Evolutionary conservation across 2,888 invertebrate genomes (phyloP), one percentile per base, ranked within the genome.

Genomic region (Pterostichus niger): DNA sequence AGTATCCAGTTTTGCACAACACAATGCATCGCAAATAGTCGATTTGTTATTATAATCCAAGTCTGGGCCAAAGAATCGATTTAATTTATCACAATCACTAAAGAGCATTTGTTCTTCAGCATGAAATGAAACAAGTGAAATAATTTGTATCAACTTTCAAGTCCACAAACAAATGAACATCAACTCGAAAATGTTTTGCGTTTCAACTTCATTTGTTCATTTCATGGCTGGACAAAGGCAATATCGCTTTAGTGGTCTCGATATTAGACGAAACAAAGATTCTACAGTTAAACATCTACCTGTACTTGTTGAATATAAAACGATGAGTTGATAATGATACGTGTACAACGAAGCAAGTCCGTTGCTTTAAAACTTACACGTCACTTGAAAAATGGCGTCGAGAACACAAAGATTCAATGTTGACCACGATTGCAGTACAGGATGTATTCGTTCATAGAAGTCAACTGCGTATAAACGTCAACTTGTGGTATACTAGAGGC

Each of bases 341-440:
- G 73, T 81, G 73, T 71, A 81, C 54, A 71, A 77, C 75, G 77
- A 83, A 56, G 59, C 49, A 83, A 83, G 59, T 75, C 54, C 83
- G 83, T 83, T 83, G 77, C 52, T 76, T 68, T 83, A 52, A 46
- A 77, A 76, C 64, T 82, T 77, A 77, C 76, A 83, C 83, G 83
- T 77, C 83, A 83, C 83, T 77, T 61, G 52, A 71, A 83, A 83
- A 77, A 83, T 83, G 83, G 83, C 83, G 83, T 73, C 75, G 82
- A 52, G 52, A 75, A 52, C 75, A 75, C 75, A 75, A 75, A 75
- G 75, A 75, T 75, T 75, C 75, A 49, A 75, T 71, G 68, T 71
- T 71, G 68, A 71, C 68, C 68, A 71, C 68, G 68, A 44, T 71
- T 71, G 68, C 68, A 71, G 68, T 71, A 71, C 68, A 44, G 68